Base-by-base conservation (phyloP, 2,113 vertebrate species). In the Neogale vison region DNA sequence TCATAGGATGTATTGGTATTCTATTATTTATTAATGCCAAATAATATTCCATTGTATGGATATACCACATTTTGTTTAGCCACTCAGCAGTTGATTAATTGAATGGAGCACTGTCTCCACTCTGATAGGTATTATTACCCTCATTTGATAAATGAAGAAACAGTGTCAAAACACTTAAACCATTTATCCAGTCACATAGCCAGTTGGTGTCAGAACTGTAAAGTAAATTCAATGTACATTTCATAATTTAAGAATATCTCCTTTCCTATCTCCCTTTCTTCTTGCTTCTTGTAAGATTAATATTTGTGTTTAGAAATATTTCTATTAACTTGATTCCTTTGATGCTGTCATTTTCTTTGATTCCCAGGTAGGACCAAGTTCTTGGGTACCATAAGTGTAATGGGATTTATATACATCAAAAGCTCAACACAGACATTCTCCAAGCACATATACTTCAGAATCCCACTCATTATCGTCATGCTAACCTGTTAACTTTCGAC, bases 261-360 rank as follows among this genome's bases (percentile, higher is more conserved):
- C 88, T 90, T 59, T 95, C 45, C 86, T 90, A 52, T 95, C 14
- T 76, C 5, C 65, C 65, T 88, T 88, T 84, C 31, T 84, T 63
- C 4, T 93, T 47, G 11, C 52, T 89, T 83, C 8, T 93, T n/a
- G 80, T 96, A 90, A 92, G 79, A 83, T 50, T 31, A 81, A 36
- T 47, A 79, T 81, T 59, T 69, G 4, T 76, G 57, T 93, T 97
- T 72, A 88, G 74, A 77, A 87, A 93, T 80, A 83, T 13, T 87
- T 77, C 12, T 76, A 31, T 93, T 96, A 96, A 84, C 34, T 89
- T 85, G 21, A 61, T 72, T 94, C 31, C 67, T 95, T 61, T 83
- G 74, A 90, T 55, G 29, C 13, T 39, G 36, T 83, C 31, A 39
- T 93, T 79, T 97, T 97, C 79, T 80, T 89, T 17, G 55, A 5